These are phyloP conservation scores for Arbacia lixula DNA, from an alignment of 53 echinoderm and acorn worm genomes.

Conservation along the genomic window DNA sequence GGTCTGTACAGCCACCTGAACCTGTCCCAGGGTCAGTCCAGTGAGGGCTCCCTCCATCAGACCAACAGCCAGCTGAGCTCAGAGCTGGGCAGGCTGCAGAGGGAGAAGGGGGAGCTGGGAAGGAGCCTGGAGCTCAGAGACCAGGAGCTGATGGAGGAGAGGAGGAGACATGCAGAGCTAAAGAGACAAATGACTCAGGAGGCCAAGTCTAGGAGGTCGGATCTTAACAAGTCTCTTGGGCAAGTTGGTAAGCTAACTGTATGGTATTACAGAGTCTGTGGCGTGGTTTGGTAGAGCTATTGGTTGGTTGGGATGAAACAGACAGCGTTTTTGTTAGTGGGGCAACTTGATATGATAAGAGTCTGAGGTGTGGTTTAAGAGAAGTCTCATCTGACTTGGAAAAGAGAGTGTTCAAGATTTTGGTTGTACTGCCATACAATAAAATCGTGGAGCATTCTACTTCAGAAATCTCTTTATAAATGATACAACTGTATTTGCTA, in stretches of 20 bases:
- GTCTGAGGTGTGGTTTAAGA: no score
- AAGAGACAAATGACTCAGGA: not conserved
- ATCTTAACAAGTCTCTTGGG: conserved; percentile 33
- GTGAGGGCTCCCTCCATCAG: conserved; percentile 66
- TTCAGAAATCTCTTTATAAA: no score
- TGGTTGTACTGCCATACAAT: no score
- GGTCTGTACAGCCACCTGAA: conserved; percentile 72
- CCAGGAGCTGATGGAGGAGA: conserved; percentile 63
- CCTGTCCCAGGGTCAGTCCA: conserved; percentile 9
- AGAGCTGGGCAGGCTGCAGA: conserved; percentile 81
- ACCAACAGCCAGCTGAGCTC: conserved; percentile 81
- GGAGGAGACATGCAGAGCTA: not conserved
- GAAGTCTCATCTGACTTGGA: no score
- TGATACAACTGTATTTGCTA: no score
- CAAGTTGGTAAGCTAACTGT: conserved; percentile 18
- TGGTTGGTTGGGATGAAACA: no score
- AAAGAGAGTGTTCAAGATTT: no score
- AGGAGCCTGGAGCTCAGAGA: conserved; percentile 78
- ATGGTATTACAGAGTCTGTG: no score
- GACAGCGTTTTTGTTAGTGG: no score
- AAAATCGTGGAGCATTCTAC: no score
- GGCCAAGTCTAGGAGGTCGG: not conserved
- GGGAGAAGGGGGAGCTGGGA: conserved; percentile 81
- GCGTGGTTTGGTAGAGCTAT: no score
- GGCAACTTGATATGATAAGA: no score